Conservation (phyloP, 2,113 vertebrate genomes). For the Lophochroa leadbeateri region DNA sequence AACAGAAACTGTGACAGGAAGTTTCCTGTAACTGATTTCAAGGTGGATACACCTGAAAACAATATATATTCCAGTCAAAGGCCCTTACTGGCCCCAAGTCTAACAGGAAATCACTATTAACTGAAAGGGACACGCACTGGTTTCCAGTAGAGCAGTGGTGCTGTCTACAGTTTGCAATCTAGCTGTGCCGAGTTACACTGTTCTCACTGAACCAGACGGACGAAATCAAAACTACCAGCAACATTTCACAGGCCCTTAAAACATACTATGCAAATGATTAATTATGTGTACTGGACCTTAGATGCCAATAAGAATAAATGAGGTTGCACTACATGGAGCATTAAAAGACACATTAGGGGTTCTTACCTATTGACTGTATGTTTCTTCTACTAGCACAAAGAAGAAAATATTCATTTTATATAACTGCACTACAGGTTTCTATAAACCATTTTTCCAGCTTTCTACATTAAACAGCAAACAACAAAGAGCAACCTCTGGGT, state of each 20-base stretch:
- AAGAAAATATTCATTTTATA: neutral
- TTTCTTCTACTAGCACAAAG: neutral
- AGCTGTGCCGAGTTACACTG: neutral
- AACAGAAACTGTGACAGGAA: neutral
- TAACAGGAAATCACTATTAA: neutral
- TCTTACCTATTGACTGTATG: neutral
- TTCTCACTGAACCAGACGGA: neutral
- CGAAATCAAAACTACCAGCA: neutral
- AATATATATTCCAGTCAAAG: neutral
- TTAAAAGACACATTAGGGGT: neutral
- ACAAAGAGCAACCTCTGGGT: neutral
- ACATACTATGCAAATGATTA: neutral
- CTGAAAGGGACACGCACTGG: neutral
- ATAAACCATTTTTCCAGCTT: neutral
- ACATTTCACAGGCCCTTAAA: neutral
- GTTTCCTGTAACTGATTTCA: fast-evolving
- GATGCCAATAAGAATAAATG: neutral
- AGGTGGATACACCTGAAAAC: neutral
- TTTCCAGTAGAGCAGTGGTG: neutral
- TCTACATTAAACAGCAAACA: neutral
- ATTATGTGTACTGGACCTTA: neutral
- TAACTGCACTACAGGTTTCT: neutral
- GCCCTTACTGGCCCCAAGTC: neutral
- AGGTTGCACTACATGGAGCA: neutral
- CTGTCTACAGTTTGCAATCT: neutral